Percentiles rank a stretch among this genome's conserved stretches.
Conservation (phyloP, 92 coral and sea anemone genomes). For the Palythoa heliodiscus region DNA sequence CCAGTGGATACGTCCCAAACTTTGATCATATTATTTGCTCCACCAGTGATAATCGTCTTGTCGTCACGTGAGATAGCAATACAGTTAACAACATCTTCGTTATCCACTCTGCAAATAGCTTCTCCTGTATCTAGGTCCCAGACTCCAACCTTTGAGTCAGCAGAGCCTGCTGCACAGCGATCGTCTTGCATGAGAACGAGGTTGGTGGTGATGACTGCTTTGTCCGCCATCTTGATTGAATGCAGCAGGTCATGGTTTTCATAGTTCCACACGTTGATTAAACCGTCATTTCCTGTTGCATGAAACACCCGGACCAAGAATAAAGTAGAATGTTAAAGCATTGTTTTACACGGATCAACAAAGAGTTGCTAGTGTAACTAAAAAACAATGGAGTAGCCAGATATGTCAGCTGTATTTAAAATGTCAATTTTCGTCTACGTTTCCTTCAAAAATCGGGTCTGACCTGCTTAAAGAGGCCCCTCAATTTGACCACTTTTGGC, state of each 20-base stretch:
- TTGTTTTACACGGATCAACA: no score
- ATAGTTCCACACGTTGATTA: constrained; percentile 79
- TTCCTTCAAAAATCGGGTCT: no score
- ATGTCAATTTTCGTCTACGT: no score
- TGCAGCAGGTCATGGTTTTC: constrained; percentile 79
- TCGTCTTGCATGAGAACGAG: constrained; percentile 74
- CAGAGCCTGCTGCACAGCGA: constrained; percentile 64
- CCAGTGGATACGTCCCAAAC: constrained; percentile 61
- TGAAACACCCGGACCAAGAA: not conserved
- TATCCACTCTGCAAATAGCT: constrained; percentile 56
- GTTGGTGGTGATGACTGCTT: constrained; percentile 57
- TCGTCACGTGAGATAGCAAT: constrained; percentile 61
- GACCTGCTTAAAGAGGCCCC: no score
- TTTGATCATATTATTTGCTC: constrained; percentile 56
- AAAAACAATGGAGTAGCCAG: no score
- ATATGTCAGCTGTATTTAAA: no score
- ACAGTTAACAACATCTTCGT: constrained; percentile 61
- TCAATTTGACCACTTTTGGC: no score
- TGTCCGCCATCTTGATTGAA: constrained; percentile 69
- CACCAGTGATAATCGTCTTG: constrained; percentile 64
- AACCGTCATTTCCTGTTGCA: constrained; percentile 71
- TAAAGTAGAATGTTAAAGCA: not conserved
- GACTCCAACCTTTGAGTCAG: constrained; percentile 62
- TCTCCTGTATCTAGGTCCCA: constrained; percentile 92
- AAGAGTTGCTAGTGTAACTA: no score